These are phyloP conservation scores for Latrodectus geometricus DNA, from an alignment of 1,140 invertebrate species.

Conservation along the genomic window DNA sequence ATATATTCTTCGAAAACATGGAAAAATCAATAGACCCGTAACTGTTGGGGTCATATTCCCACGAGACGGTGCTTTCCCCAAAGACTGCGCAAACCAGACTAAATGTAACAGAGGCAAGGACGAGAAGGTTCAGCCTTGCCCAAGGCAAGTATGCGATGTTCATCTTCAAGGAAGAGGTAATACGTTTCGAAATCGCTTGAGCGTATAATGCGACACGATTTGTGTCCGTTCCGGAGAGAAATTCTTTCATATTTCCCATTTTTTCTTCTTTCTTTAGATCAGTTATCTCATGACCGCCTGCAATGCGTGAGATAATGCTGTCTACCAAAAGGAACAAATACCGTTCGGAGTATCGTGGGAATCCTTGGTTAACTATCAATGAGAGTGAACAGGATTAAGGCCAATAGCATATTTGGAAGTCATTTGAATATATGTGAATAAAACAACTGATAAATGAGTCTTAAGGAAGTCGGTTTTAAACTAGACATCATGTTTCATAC, in stretches of 20 bases:
- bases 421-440: too few species aligned
- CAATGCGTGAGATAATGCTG: too few species aligned
- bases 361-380: too few species aligned
- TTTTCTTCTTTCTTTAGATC: conserved; percentile 5
- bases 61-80: neutral
- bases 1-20: neutral
- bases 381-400: too few species aligned
- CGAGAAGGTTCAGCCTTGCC: conserved; percentile 42
- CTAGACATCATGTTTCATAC: too few species aligned
- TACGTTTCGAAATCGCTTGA: conserved; percentile 22
- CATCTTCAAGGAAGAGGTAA: neutral
- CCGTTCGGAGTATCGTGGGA: too few species aligned
- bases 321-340: too few species aligned
- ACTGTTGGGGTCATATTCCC: conserved; percentile 27
- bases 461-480: too few species aligned
- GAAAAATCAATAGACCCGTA: neutral
- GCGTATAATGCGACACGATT: conserved; percentile 49
- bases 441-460: too few species aligned
- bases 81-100: conserved; percentile 3
- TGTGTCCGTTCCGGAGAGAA: conserved; percentile 8
- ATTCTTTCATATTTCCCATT: conserved; percentile 19
- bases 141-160: neutral
- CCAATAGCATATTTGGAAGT: too few species aligned
- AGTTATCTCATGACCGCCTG: neutral
- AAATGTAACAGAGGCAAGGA: conserved; percentile 26